Conservation (phyloP, 1,140 invertebrate species). For the Melanaphis sacchari region DNA sequence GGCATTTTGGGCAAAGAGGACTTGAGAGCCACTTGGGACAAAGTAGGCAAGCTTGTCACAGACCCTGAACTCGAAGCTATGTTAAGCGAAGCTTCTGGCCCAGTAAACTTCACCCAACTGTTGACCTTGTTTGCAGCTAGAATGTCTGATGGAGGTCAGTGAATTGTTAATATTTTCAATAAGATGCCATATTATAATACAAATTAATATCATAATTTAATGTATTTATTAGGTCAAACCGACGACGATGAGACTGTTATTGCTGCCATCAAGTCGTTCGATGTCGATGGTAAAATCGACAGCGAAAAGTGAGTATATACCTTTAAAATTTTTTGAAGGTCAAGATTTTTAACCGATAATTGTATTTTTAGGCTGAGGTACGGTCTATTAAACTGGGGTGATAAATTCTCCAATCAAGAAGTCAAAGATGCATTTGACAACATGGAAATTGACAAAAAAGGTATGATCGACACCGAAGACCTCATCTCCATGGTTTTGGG, state of each 20-base stretch:
- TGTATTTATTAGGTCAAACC: conserved; percentile 65
- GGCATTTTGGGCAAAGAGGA: conserved; percentile 96
- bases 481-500: conserved; percentile 66
- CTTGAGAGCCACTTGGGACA: conserved; percentile 93
- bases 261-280: conserved; percentile 95
- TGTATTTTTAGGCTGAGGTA: conserved; percentile 78
- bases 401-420: conserved; percentile 93
- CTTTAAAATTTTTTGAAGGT: not conserved
- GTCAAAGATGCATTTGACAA: conserved; percentile 94
- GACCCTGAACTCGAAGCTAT: conserved; percentile 93
- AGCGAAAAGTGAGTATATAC: conserved; percentile 72
- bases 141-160: conserved; percentile 71
- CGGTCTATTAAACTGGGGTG: conserved; percentile 93
- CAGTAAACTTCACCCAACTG: conserved; percentile 95
- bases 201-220: not conserved
- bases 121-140: conserved; percentile 90
- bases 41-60: conserved; percentile 86
- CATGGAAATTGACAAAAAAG: conserved; percentile 91
- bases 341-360: not conserved
- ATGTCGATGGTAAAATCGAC: conserved; percentile 87
- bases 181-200: not conserved
- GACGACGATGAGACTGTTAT: conserved; percentile 96
- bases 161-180: not conserved
- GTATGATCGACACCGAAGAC: conserved; percentile 88
- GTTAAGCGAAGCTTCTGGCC: conserved; percentile 87